Percentiles rank a stretch among this genome's conserved stretches.
Evolutionary conservation across 2,888 invertebrate species (phyloP).

Genomic region (Brachylomia viminalis): DNA sequence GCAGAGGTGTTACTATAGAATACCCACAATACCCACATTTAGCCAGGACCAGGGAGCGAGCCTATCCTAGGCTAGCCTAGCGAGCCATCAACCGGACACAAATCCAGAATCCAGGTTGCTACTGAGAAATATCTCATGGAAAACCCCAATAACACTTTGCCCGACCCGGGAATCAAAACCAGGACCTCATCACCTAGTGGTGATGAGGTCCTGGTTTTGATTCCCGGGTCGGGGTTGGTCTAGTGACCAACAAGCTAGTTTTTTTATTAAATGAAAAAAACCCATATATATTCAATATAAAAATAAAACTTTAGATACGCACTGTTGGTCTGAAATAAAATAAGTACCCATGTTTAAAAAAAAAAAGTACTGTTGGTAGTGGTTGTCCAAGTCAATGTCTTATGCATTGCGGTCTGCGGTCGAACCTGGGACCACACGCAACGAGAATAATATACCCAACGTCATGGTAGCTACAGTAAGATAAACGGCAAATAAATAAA

Average conservation of each 20-base stretch:
- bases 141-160: background rate
- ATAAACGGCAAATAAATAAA: background rate
- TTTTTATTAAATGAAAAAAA: background rate
- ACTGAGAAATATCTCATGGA: background rate
- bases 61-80: too few species aligned
- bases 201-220: too few species aligned
- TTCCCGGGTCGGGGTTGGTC: too few species aligned
- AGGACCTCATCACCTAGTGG: background rate
- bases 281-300: background rate
- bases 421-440: slow-evolving; percentile 55
- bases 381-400: background rate
- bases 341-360: too few species aligned
- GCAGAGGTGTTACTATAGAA: too few species aligned
- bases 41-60: too few species aligned
- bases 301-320: background rate
- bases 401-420: slow-evolving; percentile 47
- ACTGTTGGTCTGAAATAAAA: background rate
- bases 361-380: too few species aligned
- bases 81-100: background rate
- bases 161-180: background rate
- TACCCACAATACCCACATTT: too few species aligned
- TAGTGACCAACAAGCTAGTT: too few species aligned
- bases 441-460: background rate
- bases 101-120: background rate
- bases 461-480: background rate